Evolutionary conservation across 2,113 vertebrate species (phyloP), one percentile per base, ranked within the genome.

Genomic region (Camarhynchus parvulus): DNA sequence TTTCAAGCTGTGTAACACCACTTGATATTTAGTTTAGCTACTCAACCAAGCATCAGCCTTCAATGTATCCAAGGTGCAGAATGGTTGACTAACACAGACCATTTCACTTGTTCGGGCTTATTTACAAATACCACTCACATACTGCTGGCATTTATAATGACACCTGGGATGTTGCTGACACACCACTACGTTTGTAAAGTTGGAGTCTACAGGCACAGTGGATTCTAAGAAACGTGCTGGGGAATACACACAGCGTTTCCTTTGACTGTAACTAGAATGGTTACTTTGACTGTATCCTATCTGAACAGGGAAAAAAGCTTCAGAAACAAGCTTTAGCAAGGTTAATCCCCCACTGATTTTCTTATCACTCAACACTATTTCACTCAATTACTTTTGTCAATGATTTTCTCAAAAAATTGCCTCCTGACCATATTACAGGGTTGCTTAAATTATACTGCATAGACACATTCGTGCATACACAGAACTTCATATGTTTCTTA

Each of bases 81-180:
- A 72, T 13, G 81, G 91, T 56, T 94, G 93, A 72, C 77, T 86
- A 93, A 90, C 58, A 16, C 8, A 88, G 91, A 91, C 84, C 88
- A 90, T 93, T 81, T 93, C 83, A 50, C 78, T 59, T 84, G 83
- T 76, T 72, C 56, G 50, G 80, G 91, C 91, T 91, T 96, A 92
- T 90, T 95, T 88, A 91, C 87, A 96, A 97, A 96, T 70, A 42
- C 67, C 63, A 84, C 90, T 97, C 90, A 73, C 35, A 47, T 64
- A 53, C 86, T 92, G 95, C 94, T 96, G 94, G 84, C 88, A 89
- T 90, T 85, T 94, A 55, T 68, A 87, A 93, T 75, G 94, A 87
- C 96, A 97, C 93, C 96, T 96, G 85, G 74, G 94, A 96, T 94
- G 86, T 72, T 96, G 95, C 90, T 97, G 96, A 96, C 95, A 93